These are phyloP conservation scores for Speoplatyrhinus poulsoni DNA, from an alignment of 2,113 vertebrate species.

Conservation along the genomic window DNA sequence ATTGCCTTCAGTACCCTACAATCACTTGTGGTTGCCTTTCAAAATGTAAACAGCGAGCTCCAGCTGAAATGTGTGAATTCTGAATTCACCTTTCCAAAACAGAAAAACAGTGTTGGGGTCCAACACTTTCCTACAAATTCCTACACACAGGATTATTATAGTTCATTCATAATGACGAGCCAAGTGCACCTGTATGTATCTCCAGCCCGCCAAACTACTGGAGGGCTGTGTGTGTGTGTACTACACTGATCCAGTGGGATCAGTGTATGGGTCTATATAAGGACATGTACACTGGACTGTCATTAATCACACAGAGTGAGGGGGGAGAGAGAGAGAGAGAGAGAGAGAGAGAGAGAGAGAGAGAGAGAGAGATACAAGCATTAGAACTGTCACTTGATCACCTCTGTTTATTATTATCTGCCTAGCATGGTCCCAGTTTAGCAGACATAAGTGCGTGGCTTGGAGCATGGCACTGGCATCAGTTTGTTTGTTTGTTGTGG, in stretches of 20 bases:
- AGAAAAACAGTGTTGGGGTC: neutral
- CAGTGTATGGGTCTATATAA: slow-evolving; percentile 75
- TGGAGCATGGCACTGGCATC: neutral
- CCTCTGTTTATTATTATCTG: neutral
- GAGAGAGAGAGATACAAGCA: slow-evolving; percentile 1
- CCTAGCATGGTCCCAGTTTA: neutral
- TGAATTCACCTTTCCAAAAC: slow-evolving; percentile 1
- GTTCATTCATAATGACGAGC: neutral
- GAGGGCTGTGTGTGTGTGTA: neutral
- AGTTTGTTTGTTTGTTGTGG: neutral
- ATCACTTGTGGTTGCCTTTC: too few relatives aligned
- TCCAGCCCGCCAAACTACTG: slow-evolving; percentile 3
- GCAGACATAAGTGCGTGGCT: neutral
- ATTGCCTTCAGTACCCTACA: too few relatives aligned
- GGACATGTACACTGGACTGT: slow-evolving; percentile 71
- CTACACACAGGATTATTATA: too few relatives aligned
- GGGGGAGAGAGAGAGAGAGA: slow-evolving; percentile 27
- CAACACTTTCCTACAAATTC: too few relatives aligned
- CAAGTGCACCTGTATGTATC: slow-evolving; percentile 28
- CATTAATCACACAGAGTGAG: slow-evolving; percentile 64
- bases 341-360: slow-evolving; percentile 16
- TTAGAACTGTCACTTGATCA: slow-evolving; percentile 22
- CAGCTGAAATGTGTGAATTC: neutral
- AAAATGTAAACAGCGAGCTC: too few relatives aligned
- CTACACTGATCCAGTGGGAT: slow-evolving; percentile 31